Evolutionary conservation across 2,888 invertebrate species (phyloP), one percentile per base, ranked within the genome.

Genomic region (Agapetus fuscipes): DNA sequence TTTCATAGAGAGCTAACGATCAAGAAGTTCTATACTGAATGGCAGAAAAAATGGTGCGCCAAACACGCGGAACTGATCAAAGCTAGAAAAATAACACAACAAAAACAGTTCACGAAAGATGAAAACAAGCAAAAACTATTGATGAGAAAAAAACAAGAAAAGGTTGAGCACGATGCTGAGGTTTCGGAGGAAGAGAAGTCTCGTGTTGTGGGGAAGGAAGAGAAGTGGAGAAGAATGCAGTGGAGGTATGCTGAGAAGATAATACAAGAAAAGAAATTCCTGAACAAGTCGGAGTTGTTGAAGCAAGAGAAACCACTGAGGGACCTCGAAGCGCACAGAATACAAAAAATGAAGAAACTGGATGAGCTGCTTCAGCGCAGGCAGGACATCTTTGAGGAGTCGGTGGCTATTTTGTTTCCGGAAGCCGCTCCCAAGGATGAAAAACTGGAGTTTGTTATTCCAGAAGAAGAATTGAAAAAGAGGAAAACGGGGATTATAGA

Each of bases 381-480:
- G 43, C 71, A 74, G 45, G 63, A 62, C 3, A 73, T 83, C 48
- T 83, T 83, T 50, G 74, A 76, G 48, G 76, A 81, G 26, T 76
- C 77, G 0, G 71, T 81, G 1, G 71, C 71, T 6, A 69, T 70
- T 43, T 55, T 76, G 10, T 78, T 80, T 50, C 78, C 79, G 0
- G 75, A 78, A 52, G 72, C 72, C 17, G 62, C 73, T 24, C 67
- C 68, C 48, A 67, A 67, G 47, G 59, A 62, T 48, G 60, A 60
- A 12, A 59, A 61, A 47, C 53, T 58, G 3, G 62, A 65, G 32
- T 63, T 63, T 17, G 64, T 70, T 38, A 56, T 70, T 10, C 57
- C 73, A 0, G 53, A 66, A 2, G 64, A 66, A 9, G 56, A 68
- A 17, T 65, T 65, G 34, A 59, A 59, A 14, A 52, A 54, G 25